Evolutionary conservation across 2,113 vertebrate genomes (phyloP).

Genomic region (Nyctibius bracteatus): DNA sequence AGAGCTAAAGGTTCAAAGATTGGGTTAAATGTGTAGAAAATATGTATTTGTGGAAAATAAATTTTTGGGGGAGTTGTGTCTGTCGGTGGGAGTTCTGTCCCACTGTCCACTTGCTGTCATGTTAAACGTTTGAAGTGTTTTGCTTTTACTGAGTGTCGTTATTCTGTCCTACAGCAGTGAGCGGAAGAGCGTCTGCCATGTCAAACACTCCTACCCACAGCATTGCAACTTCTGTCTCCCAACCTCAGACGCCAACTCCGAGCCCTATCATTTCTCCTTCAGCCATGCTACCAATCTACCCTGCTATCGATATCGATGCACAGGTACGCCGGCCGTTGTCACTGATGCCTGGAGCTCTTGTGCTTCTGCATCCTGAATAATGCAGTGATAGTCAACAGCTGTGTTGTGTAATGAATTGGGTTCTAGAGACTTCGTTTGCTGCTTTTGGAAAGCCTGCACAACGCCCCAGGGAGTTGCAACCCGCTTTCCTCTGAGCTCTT

Average conservation of each 20-base stretch:
- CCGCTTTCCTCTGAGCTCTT: not conserved
- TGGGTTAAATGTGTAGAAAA: not conserved
- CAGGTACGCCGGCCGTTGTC: constrained; percentile 79
- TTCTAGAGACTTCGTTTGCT: not conserved
- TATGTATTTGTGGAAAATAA: not conserved
- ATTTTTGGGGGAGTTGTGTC: not conserved
- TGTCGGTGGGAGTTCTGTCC: not conserved
- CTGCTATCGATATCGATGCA: constrained; percentile 97
- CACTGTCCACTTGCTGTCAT: not conserved
- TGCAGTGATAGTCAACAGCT: not conserved
- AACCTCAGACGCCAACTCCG: constrained; percentile 88
- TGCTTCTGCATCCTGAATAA: not conserved
- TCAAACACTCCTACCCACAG: constrained; percentile 89
- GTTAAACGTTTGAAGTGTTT: not conserved
- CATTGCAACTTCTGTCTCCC: constrained; percentile 90
- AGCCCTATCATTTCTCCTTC: constrained; percentile 91
- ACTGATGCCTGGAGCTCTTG: fast-evolving
- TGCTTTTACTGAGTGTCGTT: constrained; percentile 67
- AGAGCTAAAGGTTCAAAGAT: not conserved
- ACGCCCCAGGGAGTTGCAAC: not conserved
- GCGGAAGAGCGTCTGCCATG: constrained; percentile 91
- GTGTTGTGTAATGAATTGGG: not conserved
- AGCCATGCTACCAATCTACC: constrained; percentile 95
- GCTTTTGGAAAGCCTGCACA: not conserved
- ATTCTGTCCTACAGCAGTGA: constrained; percentile 90